A percentile compares a stretch with the other conserved stretches of the same genome.
phyloP scores from a whole-genome alignment of 1,140 invertebrate species.

The Drosophila teissieri region DNA sequence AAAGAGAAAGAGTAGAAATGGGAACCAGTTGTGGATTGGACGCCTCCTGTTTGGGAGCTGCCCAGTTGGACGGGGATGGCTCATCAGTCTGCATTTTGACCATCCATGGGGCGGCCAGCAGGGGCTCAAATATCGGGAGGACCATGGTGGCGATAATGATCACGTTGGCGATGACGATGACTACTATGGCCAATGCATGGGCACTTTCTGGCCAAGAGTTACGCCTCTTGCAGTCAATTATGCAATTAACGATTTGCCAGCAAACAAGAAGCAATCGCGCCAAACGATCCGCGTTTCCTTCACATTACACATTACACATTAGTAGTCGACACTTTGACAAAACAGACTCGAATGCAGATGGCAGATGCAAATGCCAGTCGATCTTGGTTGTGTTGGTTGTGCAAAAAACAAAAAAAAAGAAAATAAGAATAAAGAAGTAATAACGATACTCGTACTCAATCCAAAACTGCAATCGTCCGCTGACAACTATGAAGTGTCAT shows the following conservation, averaged over 20 bases:
- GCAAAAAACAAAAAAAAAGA: slow-evolving; percentile 7
- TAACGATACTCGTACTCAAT: slow-evolving; percentile 33
- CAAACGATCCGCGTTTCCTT: slow-evolving; percentile 77
- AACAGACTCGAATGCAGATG: slow-evolving; percentile 40
- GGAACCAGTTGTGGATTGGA: slow-evolving; percentile 44
- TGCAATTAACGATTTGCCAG: slow-evolving; percentile 73
- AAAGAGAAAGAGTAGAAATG: slow-evolving; percentile 45
- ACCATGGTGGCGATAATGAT: slow-evolving; percentile 3
- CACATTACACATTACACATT: slow-evolving; percentile 44
- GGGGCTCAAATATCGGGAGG: slow-evolving; percentile 30
- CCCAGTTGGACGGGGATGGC: slow-evolving; percentile 41
- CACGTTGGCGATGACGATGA: slow-evolving; percentile 4
- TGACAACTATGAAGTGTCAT: slow-evolving; percentile 68
- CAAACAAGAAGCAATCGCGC: slow-evolving; percentile 68
- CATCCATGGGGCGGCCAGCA: slow-evolving; percentile 48
- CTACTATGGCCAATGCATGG: slow-evolving; percentile 38
- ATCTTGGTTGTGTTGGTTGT: slow-evolving; percentile 32
- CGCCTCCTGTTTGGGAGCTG: slow-evolving; percentile 30
- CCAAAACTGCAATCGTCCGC: slow-evolving; percentile 39
- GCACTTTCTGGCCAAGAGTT: slow-evolving; percentile 41
- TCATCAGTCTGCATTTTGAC: slow-evolving; percentile 57
- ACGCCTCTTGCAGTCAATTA: slow-evolving; percentile 77
- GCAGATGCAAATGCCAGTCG: slow-evolving; percentile 21
- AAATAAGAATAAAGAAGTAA: slow-evolving; percentile 2
- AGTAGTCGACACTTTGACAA: slow-evolving; percentile 61